Conservation (phyloP, 1,140 invertebrate species). For the Eurosta solidaginis region DNA sequence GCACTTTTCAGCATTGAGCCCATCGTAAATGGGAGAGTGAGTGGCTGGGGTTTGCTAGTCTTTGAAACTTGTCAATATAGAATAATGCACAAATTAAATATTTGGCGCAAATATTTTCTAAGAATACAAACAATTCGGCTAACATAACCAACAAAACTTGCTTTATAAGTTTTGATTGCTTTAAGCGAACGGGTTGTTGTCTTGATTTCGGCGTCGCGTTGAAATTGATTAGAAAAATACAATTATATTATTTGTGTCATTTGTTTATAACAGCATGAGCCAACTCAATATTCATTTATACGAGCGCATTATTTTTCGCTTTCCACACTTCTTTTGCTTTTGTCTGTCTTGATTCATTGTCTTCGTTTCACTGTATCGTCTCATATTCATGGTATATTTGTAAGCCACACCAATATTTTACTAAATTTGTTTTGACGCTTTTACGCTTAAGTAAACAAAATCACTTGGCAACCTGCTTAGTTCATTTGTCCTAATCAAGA, state of each 20-base stretch:
- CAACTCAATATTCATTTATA: background rate
- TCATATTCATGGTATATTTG: background rate
- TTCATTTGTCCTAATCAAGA: slow-evolving; percentile 28
- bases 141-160: too few relatives aligned
- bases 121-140: too few relatives aligned
- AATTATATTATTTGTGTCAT: slow-evolving; percentile 9
- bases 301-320: too few relatives aligned
- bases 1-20: background rate
- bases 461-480: slow-evolving; percentile 11
- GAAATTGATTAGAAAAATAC: slow-evolving; percentile 25
- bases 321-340: background rate
- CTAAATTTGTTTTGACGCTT: slow-evolving; percentile 30
- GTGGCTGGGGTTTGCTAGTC: background rate
- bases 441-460: slow-evolving; percentile 24
- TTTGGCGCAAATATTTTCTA: too few relatives aligned
- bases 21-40: background rate
- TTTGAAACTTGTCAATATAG: too few relatives aligned
- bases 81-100: too few relatives aligned
- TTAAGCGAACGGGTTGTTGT: background rate
- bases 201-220: background rate
- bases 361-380: background rate
- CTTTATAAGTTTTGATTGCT: background rate
- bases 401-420: background rate
- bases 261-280: background rate
- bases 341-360: background rate